Conservation (phyloP, 2,888 invertebrate genomes). For the Cancer borealis region DNA sequence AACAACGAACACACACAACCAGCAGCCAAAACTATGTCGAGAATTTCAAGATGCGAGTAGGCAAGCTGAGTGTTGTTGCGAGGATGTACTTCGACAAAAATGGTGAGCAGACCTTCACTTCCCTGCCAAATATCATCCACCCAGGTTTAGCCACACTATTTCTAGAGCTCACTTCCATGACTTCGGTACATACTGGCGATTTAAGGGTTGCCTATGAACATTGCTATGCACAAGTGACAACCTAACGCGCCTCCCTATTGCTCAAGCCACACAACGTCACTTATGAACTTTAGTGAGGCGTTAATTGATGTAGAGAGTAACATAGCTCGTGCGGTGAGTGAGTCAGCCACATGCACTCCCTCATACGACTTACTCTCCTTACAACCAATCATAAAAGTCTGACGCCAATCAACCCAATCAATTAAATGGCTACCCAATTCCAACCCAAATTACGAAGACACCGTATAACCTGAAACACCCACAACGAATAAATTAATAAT, state of each 20-base stretch:
- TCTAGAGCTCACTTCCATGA: background rate
- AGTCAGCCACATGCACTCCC: background rate
- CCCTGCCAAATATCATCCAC: background rate
- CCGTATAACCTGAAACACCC: background rate
- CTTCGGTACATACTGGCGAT: background rate
- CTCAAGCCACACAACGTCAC: background rate
- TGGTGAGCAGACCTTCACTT: conserved; percentile 8
- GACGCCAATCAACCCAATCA: background rate
- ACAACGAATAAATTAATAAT: background rate
- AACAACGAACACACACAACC: background rate
- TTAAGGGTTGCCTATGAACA: background rate
- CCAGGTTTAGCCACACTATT: conserved; percentile 20
- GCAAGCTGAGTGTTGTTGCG: background rate
- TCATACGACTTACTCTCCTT: background rate
- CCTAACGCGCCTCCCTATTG: background rate
- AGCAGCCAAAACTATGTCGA: background rate
- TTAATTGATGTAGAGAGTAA: background rate
- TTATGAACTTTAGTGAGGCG: background rate
- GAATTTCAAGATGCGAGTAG: background rate
- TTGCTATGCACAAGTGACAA: background rate
- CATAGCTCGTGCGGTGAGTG: background rate
- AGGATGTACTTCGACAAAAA: conserved; percentile 20
- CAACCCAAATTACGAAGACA: background rate
- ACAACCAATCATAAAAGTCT: background rate
- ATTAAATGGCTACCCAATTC: background rate